Conservation (phyloP, 2,888 invertebrate species). For the Hymenopus coronatus region DNA sequence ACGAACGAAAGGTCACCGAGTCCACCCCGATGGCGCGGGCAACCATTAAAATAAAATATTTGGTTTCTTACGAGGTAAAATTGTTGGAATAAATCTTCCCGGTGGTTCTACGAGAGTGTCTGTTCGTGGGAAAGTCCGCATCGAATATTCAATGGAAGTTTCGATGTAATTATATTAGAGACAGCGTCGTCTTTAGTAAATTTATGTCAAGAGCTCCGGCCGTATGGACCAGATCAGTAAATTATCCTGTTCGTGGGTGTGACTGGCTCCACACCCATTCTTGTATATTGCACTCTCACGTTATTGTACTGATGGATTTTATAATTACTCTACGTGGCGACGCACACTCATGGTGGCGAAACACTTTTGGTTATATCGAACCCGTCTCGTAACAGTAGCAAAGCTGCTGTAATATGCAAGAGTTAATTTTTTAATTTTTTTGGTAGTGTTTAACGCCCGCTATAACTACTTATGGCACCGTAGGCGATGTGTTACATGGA, state of each 20-base stretch:
- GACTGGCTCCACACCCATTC: not conserved
- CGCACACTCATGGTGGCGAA: too few species aligned
- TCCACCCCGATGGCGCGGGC: not conserved
- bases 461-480: too few species aligned
- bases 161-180: not conserved
- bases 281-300: not conserved
- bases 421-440: too few species aligned
- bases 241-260: not conserved
- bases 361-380: too few species aligned
- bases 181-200: not conserved
- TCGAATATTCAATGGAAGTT: not conserved
- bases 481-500: too few species aligned
- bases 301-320: not conserved
- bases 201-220: not conserved
- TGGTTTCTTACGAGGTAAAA: not conserved
- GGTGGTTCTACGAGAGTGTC: not conserved
- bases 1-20: not conserved
- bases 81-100: not conserved
- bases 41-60: not conserved
- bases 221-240: not conserved
- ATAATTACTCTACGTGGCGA: not conserved
- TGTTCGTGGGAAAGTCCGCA: not conserved
- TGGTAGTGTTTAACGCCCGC: too few species aligned
- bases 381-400: too few species aligned
- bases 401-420: too few species aligned